Percentiles rank a stretch among this genome's conserved stretches.
These are phyloP conservation scores for Terrapene triunguis DNA, from an alignment of 2,113 vertebrate species.

Conservation along the genomic window DNA sequence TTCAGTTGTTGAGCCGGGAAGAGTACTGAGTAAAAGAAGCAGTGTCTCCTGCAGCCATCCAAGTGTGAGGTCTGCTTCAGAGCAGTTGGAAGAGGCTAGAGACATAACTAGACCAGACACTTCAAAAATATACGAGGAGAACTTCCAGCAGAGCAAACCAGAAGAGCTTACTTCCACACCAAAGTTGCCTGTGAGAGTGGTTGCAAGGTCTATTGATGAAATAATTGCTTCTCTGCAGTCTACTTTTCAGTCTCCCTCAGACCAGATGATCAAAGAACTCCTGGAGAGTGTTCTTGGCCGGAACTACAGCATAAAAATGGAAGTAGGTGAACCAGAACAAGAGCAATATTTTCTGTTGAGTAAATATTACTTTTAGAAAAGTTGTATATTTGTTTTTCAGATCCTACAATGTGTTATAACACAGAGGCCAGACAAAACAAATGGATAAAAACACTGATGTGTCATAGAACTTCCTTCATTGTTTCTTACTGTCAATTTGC, in stretches of 20 bases:
- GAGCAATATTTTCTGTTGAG: constrained; percentile 50
- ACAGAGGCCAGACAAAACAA: constrained; percentile 65
- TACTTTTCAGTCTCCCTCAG: constrained; percentile 67
- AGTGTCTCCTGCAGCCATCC: background rate
- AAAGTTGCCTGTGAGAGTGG: constrained; percentile 17
- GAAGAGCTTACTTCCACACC: constrained; percentile 7
- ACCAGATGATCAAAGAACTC: constrained; percentile 79
- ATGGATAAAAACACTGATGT: constrained; percentile 1
- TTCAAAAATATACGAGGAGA: constrained; percentile 15
- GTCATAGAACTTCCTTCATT: constrained; percentile 1
- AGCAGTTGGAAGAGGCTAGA: constrained; percentile 25
- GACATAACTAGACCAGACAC: background rate
- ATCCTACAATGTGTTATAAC: constrained; percentile 28
- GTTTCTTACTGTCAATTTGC: background rate
- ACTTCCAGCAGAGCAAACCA: constrained; percentile 27
- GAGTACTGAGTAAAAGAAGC: constrained; percentile 38
- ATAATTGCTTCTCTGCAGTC: constrained; percentile 80
- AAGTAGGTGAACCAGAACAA: constrained; percentile 77
- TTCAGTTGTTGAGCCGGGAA: constrained; percentile 5
- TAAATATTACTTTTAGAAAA: constrained; percentile 61
- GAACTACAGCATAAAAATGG: constrained; percentile 71
- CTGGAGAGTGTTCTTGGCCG: constrained; percentile 79
- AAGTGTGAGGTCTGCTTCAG: constrained; percentile 71
- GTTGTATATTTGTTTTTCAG: constrained; percentile 64
- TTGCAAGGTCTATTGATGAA: constrained; percentile 77